Conservation (phyloP, 2,113 vertebrate species). For the Pseudopodoces humilis region DNA sequence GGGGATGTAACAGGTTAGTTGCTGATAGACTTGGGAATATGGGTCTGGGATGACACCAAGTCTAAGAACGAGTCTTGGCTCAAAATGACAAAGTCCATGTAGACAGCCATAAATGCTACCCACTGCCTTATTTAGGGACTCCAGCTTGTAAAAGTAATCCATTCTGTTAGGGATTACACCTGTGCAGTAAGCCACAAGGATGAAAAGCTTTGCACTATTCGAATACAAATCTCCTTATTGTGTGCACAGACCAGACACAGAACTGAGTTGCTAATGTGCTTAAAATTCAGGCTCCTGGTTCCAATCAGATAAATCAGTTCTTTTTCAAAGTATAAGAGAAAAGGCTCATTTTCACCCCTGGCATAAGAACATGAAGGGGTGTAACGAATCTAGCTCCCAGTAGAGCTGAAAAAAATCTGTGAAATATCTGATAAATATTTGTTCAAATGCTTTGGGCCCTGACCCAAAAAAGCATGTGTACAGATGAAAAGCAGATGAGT, state of each 20-base stretch:
- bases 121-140: background rate
- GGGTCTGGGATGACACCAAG: background rate
- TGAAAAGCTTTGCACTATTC: conserved; percentile 18
- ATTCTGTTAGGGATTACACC: background rate
- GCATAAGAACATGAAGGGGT: background rate
- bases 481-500: conserved; percentile 9
- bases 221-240: conserved; percentile 30
- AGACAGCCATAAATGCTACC: background rate
- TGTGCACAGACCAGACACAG: conserved; percentile 13
- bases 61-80: background rate
- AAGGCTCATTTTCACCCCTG: conserved; percentile 34
- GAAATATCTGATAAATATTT: conserved; percentile 56
- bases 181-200: background rate
- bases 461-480: conserved; percentile 24
- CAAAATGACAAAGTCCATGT: background rate
- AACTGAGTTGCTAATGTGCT: conserved; percentile 16
- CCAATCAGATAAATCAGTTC: conserved; percentile 30
- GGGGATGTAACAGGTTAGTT: background rate
- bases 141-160: background rate
- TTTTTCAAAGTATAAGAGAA: conserved; percentile 27
- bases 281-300: conserved; percentile 45
- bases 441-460: conserved; percentile 42
- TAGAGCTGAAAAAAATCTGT: conserved; percentile 6
- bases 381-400: background rate
- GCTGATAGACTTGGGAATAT: background rate